A percentile compares a stretch with the other conserved stretches of the same genome.
These are phyloP conservation scores for Anolis sagrei DNA, from an alignment of 2,113 vertebrate genomes.

Conservation along the genomic window DNA sequence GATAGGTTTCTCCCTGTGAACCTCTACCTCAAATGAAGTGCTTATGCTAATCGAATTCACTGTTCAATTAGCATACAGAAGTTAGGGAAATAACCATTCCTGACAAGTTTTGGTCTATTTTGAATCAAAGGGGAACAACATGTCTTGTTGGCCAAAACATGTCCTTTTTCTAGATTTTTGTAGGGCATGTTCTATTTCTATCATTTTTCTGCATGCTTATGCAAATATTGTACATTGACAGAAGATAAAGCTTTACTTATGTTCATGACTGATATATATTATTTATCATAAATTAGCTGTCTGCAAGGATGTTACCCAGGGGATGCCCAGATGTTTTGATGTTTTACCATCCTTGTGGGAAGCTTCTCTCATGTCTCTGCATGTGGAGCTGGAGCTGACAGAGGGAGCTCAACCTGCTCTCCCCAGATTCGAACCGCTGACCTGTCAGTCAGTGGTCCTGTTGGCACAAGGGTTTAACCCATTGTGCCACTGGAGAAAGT, in stretches of 20 bases:
- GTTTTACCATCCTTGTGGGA: too few species aligned
- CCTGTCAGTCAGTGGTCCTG: too few species aligned
- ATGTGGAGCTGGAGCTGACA: too few species aligned
- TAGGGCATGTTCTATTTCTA: conserved; percentile 29
- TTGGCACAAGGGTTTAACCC: too few species aligned
- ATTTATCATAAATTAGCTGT: conserved; percentile 50
- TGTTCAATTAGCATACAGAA: conserved; percentile 24
- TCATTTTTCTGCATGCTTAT: conserved; percentile 36
- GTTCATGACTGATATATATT: conserved; percentile 19
- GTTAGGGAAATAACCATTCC: background rate
- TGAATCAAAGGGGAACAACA: background rate
- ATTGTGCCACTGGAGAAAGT: too few species aligned
- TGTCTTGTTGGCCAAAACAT: background rate
- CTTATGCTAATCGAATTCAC: background rate
- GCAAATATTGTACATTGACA: background rate
- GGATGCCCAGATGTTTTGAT: too few species aligned
- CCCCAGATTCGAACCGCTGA: too few species aligned
- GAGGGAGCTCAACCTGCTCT: too few species aligned
- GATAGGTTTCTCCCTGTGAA: background rate
- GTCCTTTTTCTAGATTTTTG: conserved; percentile 31
- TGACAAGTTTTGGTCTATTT: background rate
- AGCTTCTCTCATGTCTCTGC: too few species aligned
- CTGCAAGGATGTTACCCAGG: too few species aligned
- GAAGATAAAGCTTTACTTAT: conserved; percentile 32
- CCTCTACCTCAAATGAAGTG: background rate